Conservation (phyloP, 2,113 vertebrate species). For the Podocnemis expansa region DNA sequence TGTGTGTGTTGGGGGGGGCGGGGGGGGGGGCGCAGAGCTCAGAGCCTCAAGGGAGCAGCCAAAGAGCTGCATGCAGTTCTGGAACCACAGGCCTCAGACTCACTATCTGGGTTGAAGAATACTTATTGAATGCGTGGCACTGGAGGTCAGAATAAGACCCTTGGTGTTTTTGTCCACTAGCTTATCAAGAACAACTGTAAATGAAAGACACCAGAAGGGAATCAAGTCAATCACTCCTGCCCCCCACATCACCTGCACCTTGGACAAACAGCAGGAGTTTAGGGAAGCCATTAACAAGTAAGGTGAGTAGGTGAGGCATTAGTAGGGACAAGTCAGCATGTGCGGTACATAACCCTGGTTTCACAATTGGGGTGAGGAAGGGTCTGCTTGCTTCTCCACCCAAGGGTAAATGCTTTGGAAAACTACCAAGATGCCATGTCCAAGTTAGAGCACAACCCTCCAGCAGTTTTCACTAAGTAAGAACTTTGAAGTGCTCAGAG, state of each 20-base stretch:
- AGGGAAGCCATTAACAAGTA: neutral
- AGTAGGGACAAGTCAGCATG: neutral
- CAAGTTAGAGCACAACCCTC: neutral
- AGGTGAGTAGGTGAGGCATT: neutral
- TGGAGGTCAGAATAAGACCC: neutral
- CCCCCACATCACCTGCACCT: neutral
- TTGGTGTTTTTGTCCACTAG: neutral
- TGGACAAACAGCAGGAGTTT: neutral
- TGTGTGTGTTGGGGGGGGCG: too few relatives aligned
- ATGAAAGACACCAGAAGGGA: neutral
- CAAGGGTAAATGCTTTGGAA: neutral
- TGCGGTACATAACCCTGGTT: neutral
- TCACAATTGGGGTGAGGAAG: neutral
- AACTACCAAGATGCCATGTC: neutral
- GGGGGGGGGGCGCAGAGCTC: too few relatives aligned
- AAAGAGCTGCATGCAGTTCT: too few relatives aligned
- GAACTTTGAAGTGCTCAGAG: neutral
- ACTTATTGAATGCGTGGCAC: neutral
- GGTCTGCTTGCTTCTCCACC: neutral
- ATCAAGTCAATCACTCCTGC: neutral
- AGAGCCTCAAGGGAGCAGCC: too few relatives aligned
- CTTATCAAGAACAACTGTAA: neutral
- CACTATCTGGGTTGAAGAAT: neutral
- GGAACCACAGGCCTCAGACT: too few relatives aligned
- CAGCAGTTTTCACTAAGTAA: neutral